A percentile compares a stretch with the other conserved stretches of the same genome.
Conservation (phyloP, 2,113 vertebrate genomes). For the Caranx ignobilis region DNA sequence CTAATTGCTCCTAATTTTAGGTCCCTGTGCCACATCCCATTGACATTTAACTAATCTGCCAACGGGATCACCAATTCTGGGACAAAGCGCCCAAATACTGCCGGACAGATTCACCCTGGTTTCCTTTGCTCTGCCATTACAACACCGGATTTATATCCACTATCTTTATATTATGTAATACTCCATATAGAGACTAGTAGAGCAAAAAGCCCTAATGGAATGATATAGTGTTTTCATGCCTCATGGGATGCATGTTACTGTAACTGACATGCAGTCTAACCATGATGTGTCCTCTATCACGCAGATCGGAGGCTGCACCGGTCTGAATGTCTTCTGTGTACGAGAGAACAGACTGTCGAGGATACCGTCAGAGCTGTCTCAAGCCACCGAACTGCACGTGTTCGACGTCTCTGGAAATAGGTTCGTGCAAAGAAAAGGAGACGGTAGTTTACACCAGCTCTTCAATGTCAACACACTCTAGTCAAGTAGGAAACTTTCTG, state of each 20-base stretch:
- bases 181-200: background rate
- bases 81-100: conserved; percentile 33
- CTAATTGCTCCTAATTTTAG: conserved; percentile 78
- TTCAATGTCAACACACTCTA: background rate
- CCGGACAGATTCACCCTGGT: background rate
- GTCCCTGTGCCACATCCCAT: conserved; percentile 47
- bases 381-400: conserved; percentile 95
- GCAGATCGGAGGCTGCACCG: conserved; percentile 94
- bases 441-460: background rate
- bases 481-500: background rate
- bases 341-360: conserved; percentile 92
- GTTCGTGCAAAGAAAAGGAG: conserved; percentile 70
- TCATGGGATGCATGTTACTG: background rate
- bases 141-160: background rate
- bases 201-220: background rate
- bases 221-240: background rate
- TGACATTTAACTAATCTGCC: conserved; percentile 47
- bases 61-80: conserved; percentile 45
- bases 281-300: conserved; percentile 1
- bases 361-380: conserved; percentile 94
- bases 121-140: background rate
- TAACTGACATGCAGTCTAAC: background rate
- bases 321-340: conserved; percentile 94
- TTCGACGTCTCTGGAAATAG: conserved; percentile 97
- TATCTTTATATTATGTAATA: background rate